Evolutionary conservation across 1,140 invertebrate genomes (phyloP).

Genomic region (Lordiphosa clarofinis): DNA sequence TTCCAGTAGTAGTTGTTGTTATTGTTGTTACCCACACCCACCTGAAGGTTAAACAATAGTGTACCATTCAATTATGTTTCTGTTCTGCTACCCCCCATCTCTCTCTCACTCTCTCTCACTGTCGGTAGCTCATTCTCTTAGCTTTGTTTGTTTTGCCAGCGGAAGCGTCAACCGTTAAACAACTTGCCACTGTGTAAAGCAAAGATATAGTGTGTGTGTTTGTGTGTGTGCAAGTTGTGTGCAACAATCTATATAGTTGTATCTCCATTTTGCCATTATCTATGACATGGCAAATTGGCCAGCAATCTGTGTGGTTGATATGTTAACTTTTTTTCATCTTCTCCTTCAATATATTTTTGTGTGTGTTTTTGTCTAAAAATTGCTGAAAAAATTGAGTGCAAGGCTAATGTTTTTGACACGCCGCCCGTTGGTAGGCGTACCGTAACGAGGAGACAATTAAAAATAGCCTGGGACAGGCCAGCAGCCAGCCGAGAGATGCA

Average conservation of each 20-base stretch:
- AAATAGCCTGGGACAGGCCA: slow-evolving; percentile 49
- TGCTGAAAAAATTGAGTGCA: slow-evolving; percentile 59
- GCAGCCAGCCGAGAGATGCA: slow-evolving; percentile 39
- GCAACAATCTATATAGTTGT: no score
- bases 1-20: slow-evolving; percentile 23
- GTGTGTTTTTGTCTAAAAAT: slow-evolving; percentile 52
- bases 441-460: slow-evolving; percentile 38
- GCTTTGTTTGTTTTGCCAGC: slow-evolving; percentile 6
- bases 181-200: slow-evolving; percentile 25
- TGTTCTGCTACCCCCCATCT: not conserved
- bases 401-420: slow-evolving; percentile 71
- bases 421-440: slow-evolving; percentile 12
- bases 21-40: slow-evolving; percentile 1
- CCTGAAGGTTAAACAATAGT: slow-evolving; percentile 32
- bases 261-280: not conserved
- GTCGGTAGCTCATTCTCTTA: not conserved
- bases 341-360: slow-evolving; percentile 9
- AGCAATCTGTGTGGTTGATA: not conserved
- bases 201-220: no score
- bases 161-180: slow-evolving; percentile 34
- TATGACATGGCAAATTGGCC: slow-evolving; percentile 10
- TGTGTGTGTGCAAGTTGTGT: no score
- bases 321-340: slow-evolving; percentile 10
- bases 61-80: slow-evolving; percentile 47
- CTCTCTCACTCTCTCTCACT: no score